A percentile compares a stretch with the other conserved stretches of the same genome.
Evolutionary conservation across 1,140 invertebrate species (phyloP).

Genomic region (Heliconius hewitsoni): DNA sequence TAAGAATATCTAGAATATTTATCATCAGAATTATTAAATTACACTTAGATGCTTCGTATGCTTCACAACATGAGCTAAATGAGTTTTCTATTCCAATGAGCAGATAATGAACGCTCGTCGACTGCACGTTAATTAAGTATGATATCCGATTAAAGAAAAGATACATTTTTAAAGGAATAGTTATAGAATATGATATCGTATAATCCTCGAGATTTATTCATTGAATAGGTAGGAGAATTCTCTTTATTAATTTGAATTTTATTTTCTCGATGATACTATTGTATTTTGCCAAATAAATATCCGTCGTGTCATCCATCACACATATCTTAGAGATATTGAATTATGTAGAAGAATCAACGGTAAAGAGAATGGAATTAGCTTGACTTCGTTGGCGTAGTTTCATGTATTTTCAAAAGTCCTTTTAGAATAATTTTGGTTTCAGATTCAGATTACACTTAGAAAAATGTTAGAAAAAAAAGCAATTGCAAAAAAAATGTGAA

Average conservation of each 20-base stretch:
- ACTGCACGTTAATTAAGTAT: conserved; percentile 11
- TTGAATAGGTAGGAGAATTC: not conserved
- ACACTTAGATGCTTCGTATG: conserved; percentile 1
- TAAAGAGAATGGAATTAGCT: too few species aligned
- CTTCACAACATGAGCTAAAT: not conserved
- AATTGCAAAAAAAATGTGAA: too few species aligned
- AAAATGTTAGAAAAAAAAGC: too few species aligned
- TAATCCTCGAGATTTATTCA: not conserved
- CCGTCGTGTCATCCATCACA: too few species aligned
- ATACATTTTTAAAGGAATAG: not conserved
- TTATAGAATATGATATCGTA: not conserved
- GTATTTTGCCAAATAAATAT: not conserved
- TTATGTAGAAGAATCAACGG: too few species aligned
- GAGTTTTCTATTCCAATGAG: conserved; percentile 12
- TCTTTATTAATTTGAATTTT: not conserved
- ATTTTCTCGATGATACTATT: not conserved
- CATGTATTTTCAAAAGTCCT: too few species aligned
- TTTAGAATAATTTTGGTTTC: too few species aligned
- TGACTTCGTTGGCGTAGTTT: too few species aligned
- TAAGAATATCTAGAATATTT: not conserved
- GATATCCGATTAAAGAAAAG: conserved; percentile 8
- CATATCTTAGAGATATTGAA: too few species aligned
- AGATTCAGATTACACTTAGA: too few species aligned
- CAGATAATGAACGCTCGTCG: conserved; percentile 12
- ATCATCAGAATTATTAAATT: not conserved